These are phyloP conservation scores for Trachelus tabidus DNA, from an alignment of 2,888 invertebrate genomes.

Conservation along the genomic window DNA sequence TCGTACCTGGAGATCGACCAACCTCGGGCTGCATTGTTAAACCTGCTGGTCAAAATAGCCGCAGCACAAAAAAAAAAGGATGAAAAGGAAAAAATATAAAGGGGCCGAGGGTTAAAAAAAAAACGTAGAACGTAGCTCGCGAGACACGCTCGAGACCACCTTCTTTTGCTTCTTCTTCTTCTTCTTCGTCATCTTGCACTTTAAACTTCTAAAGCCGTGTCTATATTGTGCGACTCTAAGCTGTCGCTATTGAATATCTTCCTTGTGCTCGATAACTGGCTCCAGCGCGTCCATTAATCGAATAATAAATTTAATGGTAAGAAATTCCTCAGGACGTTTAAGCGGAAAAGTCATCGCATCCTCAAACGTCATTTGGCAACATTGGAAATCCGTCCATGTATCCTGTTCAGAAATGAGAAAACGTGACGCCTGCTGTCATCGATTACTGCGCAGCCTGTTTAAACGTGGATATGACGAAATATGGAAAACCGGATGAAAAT, in stretches of 20 bases:
- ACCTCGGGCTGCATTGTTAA: constrained; percentile 7
- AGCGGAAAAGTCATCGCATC: background rate
- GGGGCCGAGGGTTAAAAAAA: background rate
- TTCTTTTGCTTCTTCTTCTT: background rate
- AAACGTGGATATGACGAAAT: background rate
- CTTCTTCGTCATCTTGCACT: background rate
- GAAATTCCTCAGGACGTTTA: background rate
- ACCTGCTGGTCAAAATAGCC: constrained; percentile 8
- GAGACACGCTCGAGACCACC: constrained; percentile 2
- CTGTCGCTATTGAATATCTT: background rate
- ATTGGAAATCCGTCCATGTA: background rate
- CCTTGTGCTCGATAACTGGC: background rate
- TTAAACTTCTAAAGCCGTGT: background rate
- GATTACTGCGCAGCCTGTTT: background rate
- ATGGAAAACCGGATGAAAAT: background rate
- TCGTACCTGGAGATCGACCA: constrained; percentile 4
- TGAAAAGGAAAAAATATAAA: background rate
- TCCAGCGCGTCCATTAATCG: background rate
- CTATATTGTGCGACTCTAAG: background rate
- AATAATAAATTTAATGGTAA: background rate
- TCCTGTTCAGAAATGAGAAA: background rate
- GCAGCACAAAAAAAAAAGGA: background rate
- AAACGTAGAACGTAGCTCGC: background rate
- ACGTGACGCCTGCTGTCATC: background rate
- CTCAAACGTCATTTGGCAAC: background rate